Percentiles rank a stretch among this genome's conserved stretches.
These are phyloP conservation scores for Cryptoblepharus egeriae DNA, from an alignment of 2,797 vertebrate species.

Conservation along the genomic window DNA sequence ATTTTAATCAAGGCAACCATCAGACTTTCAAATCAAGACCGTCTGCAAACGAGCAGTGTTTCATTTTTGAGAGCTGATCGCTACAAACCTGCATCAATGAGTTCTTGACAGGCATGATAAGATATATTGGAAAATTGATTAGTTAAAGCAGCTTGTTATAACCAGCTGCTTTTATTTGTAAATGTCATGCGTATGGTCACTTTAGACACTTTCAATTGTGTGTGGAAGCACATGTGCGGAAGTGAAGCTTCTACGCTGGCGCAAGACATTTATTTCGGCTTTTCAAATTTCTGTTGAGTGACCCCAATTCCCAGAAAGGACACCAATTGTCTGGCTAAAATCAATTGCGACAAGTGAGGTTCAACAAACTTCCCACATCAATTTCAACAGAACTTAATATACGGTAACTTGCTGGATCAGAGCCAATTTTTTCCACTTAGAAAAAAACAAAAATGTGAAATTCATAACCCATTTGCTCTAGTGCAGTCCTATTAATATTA, in stretches of 20 bases:
- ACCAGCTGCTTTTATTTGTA: slow-evolving; percentile 76
- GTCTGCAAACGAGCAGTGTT: slow-evolving; percentile 29
- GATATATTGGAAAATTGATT: slow-evolving; percentile 75
- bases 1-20: slow-evolving; percentile 61
- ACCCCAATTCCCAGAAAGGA: background rate
- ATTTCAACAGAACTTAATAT: background rate
- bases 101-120: slow-evolving; percentile 73
- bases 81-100: slow-evolving; percentile 68
- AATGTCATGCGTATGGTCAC: slow-evolving; percentile 67
- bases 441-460: too few relatives aligned
- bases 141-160: slow-evolving; percentile 69
- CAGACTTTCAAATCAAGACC: slow-evolving; percentile 61
- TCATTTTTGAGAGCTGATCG: slow-evolving; percentile 56
- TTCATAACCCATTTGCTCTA: background rate
- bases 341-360: background rate
- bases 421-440: slow-evolving; percentile 30
- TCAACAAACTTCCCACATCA: background rate
- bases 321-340: background rate
- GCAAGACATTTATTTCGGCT: slow-evolving; percentile 55
- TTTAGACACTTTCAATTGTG: slow-evolving; percentile 47
- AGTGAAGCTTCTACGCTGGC: slow-evolving; percentile 53
- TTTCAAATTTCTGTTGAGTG: slow-evolving; percentile 50
- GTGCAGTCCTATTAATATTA: background rate
- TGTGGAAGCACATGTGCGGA: slow-evolving; percentile 56
- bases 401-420: too few relatives aligned